Evolutionary conservation across 1,140 invertebrate species (phyloP), one percentile per base, ranked within the genome.

Genomic region (Venturia canescens): DNA sequence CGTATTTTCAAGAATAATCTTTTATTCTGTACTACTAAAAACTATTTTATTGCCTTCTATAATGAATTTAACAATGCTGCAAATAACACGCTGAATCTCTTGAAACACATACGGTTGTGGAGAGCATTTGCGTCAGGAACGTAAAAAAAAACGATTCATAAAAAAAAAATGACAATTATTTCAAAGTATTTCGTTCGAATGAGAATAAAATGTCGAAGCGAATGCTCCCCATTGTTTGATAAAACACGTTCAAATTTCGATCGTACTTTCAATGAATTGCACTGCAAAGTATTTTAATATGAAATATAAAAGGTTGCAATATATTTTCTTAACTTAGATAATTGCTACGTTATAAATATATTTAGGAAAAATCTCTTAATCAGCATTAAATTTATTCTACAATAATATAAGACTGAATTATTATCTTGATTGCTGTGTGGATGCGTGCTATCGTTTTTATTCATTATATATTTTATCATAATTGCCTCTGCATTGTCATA

Each of bases 221-320:
- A 57, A 57, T 57, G 53, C 53, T 57, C n/a, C 0, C 21, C 21
- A 57, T 1, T 7, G 6, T 1, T 23, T 9, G 53, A 57, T 0
- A 57, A 57, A 1, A 57, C 53, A 57, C 53, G 1, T n/a, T 3
- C 4, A 57, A 57, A 57, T 57, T n/a, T 57, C 0, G 16, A 57
- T 53, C 3, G 3, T 57, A 3, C n/a, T 11, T 57, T 57, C 1
- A 5, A 57, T 57, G 1, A 21, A 21, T 57, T 57, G 53, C 53
- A 57, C 53, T 23, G 53, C 53, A 57, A 57, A 57, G 53, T 57
- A 57, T 57, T n/a, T 57, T 57, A 57, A 57, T 57, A 16, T 57
- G 53, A 23, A 3, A 57, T n/a, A 57, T 57, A n/a, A n/a, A n/a
- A n/a, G n/a, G n/a, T 57, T 57, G 53, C 21, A 57, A 57, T 21